Evolutionary conservation across 2,113 vertebrate species (phyloP).

Genomic region (Ctenomys sociabilis): DNA sequence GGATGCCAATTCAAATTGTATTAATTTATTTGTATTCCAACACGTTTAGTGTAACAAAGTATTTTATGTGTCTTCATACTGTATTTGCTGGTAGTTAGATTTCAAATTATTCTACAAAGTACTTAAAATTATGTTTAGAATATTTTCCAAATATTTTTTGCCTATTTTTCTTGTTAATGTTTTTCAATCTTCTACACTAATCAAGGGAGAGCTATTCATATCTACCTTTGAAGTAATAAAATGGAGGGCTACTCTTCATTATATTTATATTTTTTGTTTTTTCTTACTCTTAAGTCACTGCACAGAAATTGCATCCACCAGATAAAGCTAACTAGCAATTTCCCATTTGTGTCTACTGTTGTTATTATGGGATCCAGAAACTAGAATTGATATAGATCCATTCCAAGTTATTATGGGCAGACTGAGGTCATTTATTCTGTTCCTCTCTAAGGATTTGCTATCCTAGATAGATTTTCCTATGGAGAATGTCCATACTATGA

Average conservation of each 20-base stretch:
- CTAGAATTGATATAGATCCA: not conserved
- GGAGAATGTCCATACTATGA: not conserved
- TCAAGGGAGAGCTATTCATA: not conserved
- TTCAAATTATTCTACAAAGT: not conserved
- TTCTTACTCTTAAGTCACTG: not conserved
- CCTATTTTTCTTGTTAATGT: not conserved
- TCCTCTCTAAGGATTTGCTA: slow-evolving; percentile 11
- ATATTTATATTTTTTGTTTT: slow-evolving; percentile 28
- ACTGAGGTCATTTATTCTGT: not conserved
- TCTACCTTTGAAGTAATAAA: slow-evolving; percentile 34
- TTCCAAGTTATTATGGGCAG: not conserved
- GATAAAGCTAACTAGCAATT: not conserved
- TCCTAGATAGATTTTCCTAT: not conserved
- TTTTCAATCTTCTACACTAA: slow-evolving; percentile 17
- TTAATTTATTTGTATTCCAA: not conserved
- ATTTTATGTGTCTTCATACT: not conserved
- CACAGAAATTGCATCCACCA: slow-evolving; percentile 1
- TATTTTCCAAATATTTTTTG: not conserved
- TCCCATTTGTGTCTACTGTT: not conserved
- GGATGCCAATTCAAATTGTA: not conserved
- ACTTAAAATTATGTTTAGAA: slow-evolving; percentile 41
- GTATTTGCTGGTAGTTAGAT: not conserved
- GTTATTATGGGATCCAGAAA: not conserved
- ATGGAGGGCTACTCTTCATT: not conserved
- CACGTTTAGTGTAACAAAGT: not conserved